phyloP scores from a whole-genome alignment of 2,797 vertebrate genomes.

The Knipowitschia caucasica region DNA sequence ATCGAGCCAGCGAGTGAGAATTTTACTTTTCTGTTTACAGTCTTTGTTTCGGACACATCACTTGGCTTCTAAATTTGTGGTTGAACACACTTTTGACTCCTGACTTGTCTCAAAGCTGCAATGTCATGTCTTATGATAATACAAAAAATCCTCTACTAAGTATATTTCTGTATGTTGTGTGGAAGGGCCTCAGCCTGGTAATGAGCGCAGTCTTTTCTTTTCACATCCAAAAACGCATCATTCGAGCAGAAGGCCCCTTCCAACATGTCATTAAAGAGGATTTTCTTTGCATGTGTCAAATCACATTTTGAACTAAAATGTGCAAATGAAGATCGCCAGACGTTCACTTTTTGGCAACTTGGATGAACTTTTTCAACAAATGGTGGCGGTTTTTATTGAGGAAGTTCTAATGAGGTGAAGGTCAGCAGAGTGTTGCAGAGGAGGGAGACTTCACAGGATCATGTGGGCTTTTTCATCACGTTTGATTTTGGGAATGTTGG shows the following conservation, averaged over 20 bases:
- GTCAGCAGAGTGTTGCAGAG: conserved; percentile 6
- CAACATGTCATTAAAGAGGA: conserved; percentile 18
- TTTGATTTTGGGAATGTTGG: conserved; percentile 46
- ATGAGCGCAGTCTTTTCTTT: conserved; percentile 53
- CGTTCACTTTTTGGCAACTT: conserved; percentile 32
- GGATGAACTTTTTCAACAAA: conserved; percentile 2
- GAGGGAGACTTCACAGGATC: conserved; percentile 19
- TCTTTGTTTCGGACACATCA: too few species aligned
- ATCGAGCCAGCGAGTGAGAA: too few species aligned
- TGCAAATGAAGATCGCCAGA: conserved; percentile 13
- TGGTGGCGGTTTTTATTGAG: conserved; percentile 23
- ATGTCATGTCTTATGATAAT: too few species aligned
- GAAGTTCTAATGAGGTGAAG: conserved; percentile 32
- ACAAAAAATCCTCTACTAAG: too few species aligned
- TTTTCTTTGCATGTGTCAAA: conserved; percentile 39
- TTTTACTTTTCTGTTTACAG: too few species aligned
- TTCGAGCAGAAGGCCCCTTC: conserved; percentile 18
- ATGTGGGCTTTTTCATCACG: conserved; percentile 24
- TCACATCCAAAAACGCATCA: conserved; percentile 36
- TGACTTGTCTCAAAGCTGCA: too few species aligned
- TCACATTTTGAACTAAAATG: conserved; percentile 28
- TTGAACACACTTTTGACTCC: too few species aligned
- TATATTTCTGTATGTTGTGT: too few species aligned
- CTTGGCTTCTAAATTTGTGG: too few species aligned
- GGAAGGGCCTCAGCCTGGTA: conserved; percentile 50